Percentiles rank a stretch among this genome's conserved stretches.
These are phyloP conservation scores for Vicugna pacos DNA, from an alignment of 2,113 vertebrate species.

Conservation along the genomic window DNA sequence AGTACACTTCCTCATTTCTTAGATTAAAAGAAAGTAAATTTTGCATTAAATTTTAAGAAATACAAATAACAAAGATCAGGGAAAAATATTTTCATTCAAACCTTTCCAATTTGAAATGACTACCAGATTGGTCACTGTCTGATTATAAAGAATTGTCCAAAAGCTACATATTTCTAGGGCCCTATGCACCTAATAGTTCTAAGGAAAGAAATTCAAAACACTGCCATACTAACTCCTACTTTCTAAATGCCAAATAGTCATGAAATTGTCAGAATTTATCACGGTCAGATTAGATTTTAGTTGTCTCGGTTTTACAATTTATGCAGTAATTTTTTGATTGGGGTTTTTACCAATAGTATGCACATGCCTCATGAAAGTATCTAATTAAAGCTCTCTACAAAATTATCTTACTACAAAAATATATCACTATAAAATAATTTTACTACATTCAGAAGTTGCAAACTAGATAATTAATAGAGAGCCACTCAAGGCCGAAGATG, in stretches of 20 bases:
- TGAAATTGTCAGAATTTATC: conserved; percentile 53
- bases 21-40: not conserved
- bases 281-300: conserved; percentile 26
- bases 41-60: conserved; percentile 48
- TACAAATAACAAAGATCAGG: not conserved
- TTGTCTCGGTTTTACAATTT: conserved; percentile 14
- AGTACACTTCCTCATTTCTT: not conserved
- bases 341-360: conserved; percentile 51
- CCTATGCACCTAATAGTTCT: not conserved
- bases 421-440: not conserved
- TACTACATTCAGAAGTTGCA: conserved; percentile 38
- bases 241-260: conserved; percentile 25
- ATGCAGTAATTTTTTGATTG: not conserved
- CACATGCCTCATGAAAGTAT: conserved; percentile 8
- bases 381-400: not conserved
- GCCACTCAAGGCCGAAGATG: not conserved
- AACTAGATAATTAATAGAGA: not conserved
- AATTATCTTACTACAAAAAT: not conserved
- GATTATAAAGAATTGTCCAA: conserved; percentile 14
- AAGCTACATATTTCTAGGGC: not conserved
- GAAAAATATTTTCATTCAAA: conserved; percentile 40
- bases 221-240: not conserved
- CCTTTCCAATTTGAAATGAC: conserved; percentile 34
- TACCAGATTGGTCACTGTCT: not conserved
- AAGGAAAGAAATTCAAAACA: conserved; percentile 22